Evolutionary conservation across 2,888 invertebrate species (phyloP), one percentile per base, ranked within the genome.

Genomic region (Tyria jacobaeae): DNA sequence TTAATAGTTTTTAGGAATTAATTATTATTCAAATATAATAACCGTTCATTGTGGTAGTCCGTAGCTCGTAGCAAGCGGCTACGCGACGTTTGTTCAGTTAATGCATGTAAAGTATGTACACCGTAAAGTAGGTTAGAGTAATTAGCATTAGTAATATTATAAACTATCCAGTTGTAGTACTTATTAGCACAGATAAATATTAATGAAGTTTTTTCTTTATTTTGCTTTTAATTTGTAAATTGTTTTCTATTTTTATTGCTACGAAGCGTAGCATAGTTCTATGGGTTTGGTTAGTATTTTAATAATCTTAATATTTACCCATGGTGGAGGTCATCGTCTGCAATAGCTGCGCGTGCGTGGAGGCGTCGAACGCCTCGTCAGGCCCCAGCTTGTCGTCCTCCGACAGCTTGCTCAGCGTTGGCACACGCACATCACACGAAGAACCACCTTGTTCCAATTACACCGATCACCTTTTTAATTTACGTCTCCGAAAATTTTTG

Each of bases 281-380:
- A 34, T 24, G 50, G 47, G 15, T 21, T 52, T 35, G 62, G 60
- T 74, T 65, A 68, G 59, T 64, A 57, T 52, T 59, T 51, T 25
- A 62, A 64, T 62, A 68, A 61, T 67, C 62, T 57, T 61, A 69
- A 81, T 88, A 89, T 88, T 94, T 93, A 94, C 94, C 94, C 94
- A 94, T 94, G 62, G 94, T 94, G 81, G 94, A 94, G 84, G 94
- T 94, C 94, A 94, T 94, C 79, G 88, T 94, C 91, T 93, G 92
- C 85, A 92, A 87, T 80, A 87, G 91, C 66, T 83, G 83, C 75
- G 89, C 87, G 77, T 90, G 91, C 76, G 86, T 83, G 76, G 88
- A 87, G 90, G 90, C 91, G 89, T 90, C 89, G 68, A 77, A 83
- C 88, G 91, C 93, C 90, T 89, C 91, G 83, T 84, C 80, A 69